A percentile compares a stretch with the other conserved stretches of the same genome.
Conservation (phyloP, 2,888 invertebrate species). For the Epistrophella euchroma region DNA sequence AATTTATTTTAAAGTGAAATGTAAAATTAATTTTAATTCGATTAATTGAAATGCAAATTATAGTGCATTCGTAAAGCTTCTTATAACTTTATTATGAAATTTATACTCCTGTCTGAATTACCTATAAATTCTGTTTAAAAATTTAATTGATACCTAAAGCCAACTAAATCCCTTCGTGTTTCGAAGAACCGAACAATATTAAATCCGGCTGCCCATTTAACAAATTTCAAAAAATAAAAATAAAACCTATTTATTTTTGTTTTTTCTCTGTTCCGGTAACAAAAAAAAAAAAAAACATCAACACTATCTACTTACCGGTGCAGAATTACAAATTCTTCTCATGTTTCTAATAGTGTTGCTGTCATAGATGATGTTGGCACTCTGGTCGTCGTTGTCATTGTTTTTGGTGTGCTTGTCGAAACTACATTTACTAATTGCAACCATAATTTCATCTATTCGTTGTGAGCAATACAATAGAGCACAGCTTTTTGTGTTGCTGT, state of each 20-base stretch:
- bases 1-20: too few species aligned
- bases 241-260: neutral
- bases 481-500: conserved; percentile 29
- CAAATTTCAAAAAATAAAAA: too few species aligned
- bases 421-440: conserved; percentile 75
- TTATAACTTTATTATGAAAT: too few species aligned
- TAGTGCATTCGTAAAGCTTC: too few species aligned
- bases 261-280: neutral
- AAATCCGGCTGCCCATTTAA: too few species aligned
- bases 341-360: conserved; percentile 60
- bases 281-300: neutral
- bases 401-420: conserved; percentile 61
- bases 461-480: conserved; percentile 31
- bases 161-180: too few species aligned
- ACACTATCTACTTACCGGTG: conserved; percentile 53
- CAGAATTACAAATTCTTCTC: conserved; percentile 72
- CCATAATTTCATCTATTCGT: conserved; percentile 75
- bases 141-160: too few species aligned
- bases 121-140: too few species aligned
- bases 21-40: too few species aligned
- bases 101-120: too few species aligned
- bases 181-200: too few species aligned
- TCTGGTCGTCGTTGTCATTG: conserved; percentile 54
- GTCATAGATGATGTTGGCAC: conserved; percentile 65
- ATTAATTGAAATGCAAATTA: too few species aligned